Evolutionary conservation across 2,888 invertebrate genomes (phyloP).

Genomic region (Lasiommata megera): DNA sequence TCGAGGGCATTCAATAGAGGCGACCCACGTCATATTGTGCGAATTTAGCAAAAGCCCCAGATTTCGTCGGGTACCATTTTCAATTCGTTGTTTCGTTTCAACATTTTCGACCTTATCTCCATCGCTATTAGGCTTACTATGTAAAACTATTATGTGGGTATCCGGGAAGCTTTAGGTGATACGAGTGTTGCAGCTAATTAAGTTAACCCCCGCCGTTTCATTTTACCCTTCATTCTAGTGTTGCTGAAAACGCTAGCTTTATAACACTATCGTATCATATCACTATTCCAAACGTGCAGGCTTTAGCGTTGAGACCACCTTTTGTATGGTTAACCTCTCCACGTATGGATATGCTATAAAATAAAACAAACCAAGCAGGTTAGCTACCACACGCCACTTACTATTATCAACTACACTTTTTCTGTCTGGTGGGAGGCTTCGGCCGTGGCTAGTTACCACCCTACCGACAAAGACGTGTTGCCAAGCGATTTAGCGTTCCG

Average conservation of each 20-base stretch:
- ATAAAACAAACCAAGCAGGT: too few relatives aligned
- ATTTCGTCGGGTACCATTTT: slow-evolving; percentile 9
- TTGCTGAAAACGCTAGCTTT: slow-evolving; percentile 7
- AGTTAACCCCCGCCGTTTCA: slow-evolving; percentile 13
- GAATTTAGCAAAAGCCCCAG: slow-evolving; percentile 14
- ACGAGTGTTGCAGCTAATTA: slow-evolving; percentile 15
- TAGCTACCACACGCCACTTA: too few relatives aligned
- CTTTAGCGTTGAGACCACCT: too few relatives aligned
- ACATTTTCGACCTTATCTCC: slow-evolving; percentile 7
- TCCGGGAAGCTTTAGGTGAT: slow-evolving; percentile 8
- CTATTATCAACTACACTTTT: too few relatives aligned
- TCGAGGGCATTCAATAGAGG: slow-evolving; percentile 11
- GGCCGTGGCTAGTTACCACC: too few relatives aligned
- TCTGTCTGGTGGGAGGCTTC: too few relatives aligned
- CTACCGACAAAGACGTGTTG: too few relatives aligned
- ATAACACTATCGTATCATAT: not conserved
- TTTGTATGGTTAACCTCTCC: too few relatives aligned
- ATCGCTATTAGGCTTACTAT: not conserved
- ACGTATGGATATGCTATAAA: too few relatives aligned
- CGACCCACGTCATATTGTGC: slow-evolving; percentile 10
- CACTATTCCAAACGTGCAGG: not conserved
- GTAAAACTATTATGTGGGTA: slow-evolving; percentile 1
- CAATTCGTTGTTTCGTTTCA: slow-evolving; percentile 1
- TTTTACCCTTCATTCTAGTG: slow-evolving; percentile 3
- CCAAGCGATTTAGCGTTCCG: too few relatives aligned